These are phyloP conservation scores for Hippopotamus amphibius DNA, from an alignment of 2,113 vertebrate species.

Conservation along the genomic window DNA sequence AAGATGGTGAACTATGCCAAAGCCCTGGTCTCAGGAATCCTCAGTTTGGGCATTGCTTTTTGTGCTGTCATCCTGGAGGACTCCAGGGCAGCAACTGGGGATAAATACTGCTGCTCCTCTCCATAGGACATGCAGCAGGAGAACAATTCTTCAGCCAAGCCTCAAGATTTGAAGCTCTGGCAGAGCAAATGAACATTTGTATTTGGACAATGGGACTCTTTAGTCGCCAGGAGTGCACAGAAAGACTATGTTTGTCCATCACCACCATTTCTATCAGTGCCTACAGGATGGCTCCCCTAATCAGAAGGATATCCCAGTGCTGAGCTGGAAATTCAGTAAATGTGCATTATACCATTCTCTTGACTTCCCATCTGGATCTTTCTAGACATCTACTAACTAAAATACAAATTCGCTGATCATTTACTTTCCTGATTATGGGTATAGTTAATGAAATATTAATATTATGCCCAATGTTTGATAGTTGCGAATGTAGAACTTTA, in stretches of 20 bases:
- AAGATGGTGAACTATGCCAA: neutral
- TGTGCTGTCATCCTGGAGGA: neutral
- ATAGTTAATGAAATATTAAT: neutral
- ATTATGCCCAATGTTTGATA: neutral
- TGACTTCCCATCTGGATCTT: neutral
- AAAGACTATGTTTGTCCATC: neutral
- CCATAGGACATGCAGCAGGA: accelerated
- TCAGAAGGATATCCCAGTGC: neutral
- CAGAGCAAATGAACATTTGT: too few relatives aligned
- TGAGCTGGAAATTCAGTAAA: neutral
- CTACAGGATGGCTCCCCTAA: neutral
- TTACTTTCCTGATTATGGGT: neutral
- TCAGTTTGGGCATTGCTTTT: too few relatives aligned
- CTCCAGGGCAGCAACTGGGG: accelerated
- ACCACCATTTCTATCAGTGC: neutral
- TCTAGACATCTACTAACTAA: neutral
- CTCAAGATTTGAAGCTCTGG: neutral
- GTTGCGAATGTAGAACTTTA: neutral
- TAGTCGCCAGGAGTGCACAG: too few relatives aligned
- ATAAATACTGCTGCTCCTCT: neutral
- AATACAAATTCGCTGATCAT: neutral
- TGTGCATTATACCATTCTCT: accelerated
- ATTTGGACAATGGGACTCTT: neutral
- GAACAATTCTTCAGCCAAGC: neutral
- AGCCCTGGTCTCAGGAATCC: too few relatives aligned